Evolutionary conservation across 2,888 invertebrate genomes (phyloP), one percentile per base, ranked within the genome.

Genomic region (Eupithecia subfuscata): DNA sequence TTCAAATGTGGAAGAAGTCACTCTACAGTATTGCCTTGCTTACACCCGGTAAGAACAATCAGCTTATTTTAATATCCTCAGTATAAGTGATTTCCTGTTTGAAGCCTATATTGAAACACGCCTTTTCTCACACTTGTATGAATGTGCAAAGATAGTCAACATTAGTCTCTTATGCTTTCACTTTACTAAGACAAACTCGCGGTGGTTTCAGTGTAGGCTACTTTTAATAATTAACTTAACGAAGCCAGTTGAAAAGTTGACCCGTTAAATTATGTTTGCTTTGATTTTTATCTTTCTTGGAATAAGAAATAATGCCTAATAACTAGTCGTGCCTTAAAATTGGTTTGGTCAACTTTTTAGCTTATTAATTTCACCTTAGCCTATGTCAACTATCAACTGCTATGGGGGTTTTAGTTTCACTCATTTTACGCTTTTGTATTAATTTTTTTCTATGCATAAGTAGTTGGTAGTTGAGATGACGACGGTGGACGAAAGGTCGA

Each of bases 1-100:
- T 95, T 92, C 91, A 92, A 94, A 93, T 93, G 93, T 94, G 94
- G 94, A 95, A 94, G 94, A 94, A 92, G 94, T 94, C 94, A 95
- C 93, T 92, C 94, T 92, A 92, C 94, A 94, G 94, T 94, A 94
- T 91, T 94, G 94, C 92, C 93, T 94, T 94, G 94, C 94, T 95
- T 95, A 94, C 93, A 94, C 93, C 94, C 88, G 94, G 94, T 95
- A 95, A 95, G 94, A 95, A 93, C 90, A 91, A 92, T 92, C 92
- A 93, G 94, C 94, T 95, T 95, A 92, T 94, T 40, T 88, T 93
- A 92, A 93, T 93, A 92, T 92, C 93, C 93, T 94, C 89, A 92
- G 90, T 93, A 90, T 94, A 94, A 94, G 92, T 93, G 90, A 92
- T 91, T 89, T 92, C 92, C 91, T 92, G 88, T 91, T 88, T 87